Conservation (phyloP, 2,888 invertebrate genomes). For the Thereva unica region DNA sequence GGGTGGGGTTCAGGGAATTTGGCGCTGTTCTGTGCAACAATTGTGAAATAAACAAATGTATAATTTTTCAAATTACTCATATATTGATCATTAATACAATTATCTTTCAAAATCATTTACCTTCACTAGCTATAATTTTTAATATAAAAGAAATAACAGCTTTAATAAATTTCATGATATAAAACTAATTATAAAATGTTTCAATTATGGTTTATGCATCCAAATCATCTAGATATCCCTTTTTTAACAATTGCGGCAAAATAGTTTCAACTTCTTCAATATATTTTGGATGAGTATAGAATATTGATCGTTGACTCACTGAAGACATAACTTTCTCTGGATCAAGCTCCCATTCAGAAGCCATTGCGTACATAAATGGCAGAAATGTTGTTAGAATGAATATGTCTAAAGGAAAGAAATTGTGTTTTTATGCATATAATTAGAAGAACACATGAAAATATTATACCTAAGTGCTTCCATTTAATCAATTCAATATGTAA, state of each 20-base stretch:
- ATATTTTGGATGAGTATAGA: conserved; percentile 3
- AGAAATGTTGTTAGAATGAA: conserved; percentile 2
- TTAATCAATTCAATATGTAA: conserved; percentile 38
- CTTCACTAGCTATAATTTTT: too few species aligned
- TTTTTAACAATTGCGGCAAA: conserved; percentile 3
- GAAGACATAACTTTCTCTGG: conserved; percentile 7
- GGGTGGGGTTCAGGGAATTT: too few species aligned
- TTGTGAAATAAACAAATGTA: too few species aligned
- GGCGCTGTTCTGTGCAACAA: too few species aligned
- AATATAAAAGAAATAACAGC: background rate
- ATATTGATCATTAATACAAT: too few species aligned
- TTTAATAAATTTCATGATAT: background rate
- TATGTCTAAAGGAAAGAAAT: conserved; percentile 5
- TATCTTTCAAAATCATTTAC: too few species aligned
- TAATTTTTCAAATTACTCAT: too few species aligned
- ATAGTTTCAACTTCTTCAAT: background rate
- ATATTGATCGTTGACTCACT: too few species aligned
- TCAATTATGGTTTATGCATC: background rate
- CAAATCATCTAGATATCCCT: conserved; percentile 13
- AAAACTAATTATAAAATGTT: background rate
- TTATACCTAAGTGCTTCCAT: conserved; percentile 36
- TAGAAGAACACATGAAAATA: background rate
- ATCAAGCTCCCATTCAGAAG: background rate
- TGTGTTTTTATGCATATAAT: background rate
- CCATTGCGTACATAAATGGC: conserved; percentile 1